Base-by-base conservation (phyloP, 2,888 invertebrate species). In the Dryomyza anilis region DNA sequence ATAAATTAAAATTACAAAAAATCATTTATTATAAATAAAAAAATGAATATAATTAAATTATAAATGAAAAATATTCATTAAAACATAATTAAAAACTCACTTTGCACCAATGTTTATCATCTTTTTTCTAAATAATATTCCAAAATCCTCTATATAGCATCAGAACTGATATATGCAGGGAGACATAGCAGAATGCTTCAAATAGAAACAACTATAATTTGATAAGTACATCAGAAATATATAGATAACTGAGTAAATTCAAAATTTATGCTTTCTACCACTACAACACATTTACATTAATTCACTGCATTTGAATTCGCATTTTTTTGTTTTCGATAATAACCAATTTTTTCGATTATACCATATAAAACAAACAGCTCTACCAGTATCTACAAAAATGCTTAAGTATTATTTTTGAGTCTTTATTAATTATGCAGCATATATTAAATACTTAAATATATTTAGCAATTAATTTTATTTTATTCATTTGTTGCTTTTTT, bases 21-120 rank as follows among this genome's bases (percentile, higher is more conserved):
- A n/a, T n/a, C n/a, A n/a, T n/a, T n/a, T n/a, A n/a, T n/a, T n/a
- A n/a, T n/a, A n/a, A n/a, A n/a, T n/a, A n/a, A n/a, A n/a, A n/a
- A n/a, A n/a, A n/a, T n/a, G n/a, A n/a, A n/a, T n/a, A n/a, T n/a
- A n/a, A n/a, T n/a, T n/a, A n/a, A n/a, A n/a, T n/a, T n/a, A n/a
- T 16, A 48, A 2, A 48, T 23, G 10, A 7, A 23, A 46, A 21
- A 19, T 46, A 19, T 46, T 1, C 16, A 2, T 46, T 46, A 5
- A 21, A 7, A 21, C 27, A 25, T 55, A 16, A 50, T 25, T 50
- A 33, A 33, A 21, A 10, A 5, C 23, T 36, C 21, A 19, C 14
- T 4, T 30, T n/a, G n/a, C 48, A 30, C 25, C 30, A 76, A 76
- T 76, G 78, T 78, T 76, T 76, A 78, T 76, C 76, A 76, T 78